phyloP scores from a whole-genome alignment of 2,888 invertebrate genomes.

The Drosophila crucigera region DNA sequence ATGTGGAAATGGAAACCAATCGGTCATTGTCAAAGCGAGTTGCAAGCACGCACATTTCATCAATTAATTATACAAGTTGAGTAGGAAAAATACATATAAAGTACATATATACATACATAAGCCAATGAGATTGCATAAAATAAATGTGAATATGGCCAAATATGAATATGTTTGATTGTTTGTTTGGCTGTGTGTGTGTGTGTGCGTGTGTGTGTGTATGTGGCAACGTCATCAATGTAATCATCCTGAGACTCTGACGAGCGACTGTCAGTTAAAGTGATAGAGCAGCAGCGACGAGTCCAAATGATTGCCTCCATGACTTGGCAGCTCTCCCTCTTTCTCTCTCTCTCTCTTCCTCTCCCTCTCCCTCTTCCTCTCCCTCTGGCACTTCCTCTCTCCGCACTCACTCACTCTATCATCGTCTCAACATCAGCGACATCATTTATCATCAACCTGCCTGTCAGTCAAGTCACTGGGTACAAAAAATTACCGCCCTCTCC shows the following conservation, averaged over 20 bases:
- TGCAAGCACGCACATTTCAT: slow-evolving; percentile 76
- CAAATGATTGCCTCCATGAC: slow-evolving; percentile 81
- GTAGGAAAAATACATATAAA: slow-evolving; percentile 7
- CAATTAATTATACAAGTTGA: slow-evolving; percentile 80
- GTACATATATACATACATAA: neutral
- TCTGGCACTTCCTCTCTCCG: slow-evolving; percentile 21
- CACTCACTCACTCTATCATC: slow-evolving; percentile 30
- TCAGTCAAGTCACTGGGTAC: slow-evolving; percentile 73
- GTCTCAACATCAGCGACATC: slow-evolving; percentile 83
- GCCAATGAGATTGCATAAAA: slow-evolving; percentile 69
- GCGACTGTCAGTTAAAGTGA: slow-evolving; percentile 77
- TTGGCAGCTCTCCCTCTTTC: slow-evolving; percentile 54
- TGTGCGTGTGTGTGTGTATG: slow-evolving; percentile 42
- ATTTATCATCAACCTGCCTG: slow-evolving; percentile 85
- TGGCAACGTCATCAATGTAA: slow-evolving; percentile 82
- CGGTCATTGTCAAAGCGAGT: slow-evolving; percentile 80
- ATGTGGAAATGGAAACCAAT: slow-evolving; percentile 68
- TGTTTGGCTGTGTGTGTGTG: neutral
- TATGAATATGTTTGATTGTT: slow-evolving; percentile 39
- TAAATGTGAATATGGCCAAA: slow-evolving; percentile 33
- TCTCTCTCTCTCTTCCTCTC: slow-evolving; percentile 20
- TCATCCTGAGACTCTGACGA: slow-evolving; percentile 74
- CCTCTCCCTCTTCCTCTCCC: slow-evolving; percentile 21
- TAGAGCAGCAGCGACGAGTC: slow-evolving; percentile 66
- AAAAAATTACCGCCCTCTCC: slow-evolving; percentile 61